Percentiles rank a stretch among this genome's conserved stretches.
phyloP scores from a whole-genome alignment of 2,888 invertebrate species.

The Nephrotoma flavescens region DNA sequence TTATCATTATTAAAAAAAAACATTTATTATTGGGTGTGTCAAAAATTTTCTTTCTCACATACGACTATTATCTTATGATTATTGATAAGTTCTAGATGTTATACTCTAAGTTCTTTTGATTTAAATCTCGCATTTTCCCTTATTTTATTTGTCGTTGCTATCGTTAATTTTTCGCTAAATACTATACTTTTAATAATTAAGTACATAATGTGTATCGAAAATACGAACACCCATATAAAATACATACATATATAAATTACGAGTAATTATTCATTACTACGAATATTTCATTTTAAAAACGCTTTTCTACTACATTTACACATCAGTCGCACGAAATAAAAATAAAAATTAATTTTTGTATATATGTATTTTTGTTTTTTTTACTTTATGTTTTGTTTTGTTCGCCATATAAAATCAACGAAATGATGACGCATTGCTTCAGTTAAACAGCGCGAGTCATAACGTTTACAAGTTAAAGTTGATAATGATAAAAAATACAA shows the following conservation, averaged over 20 bases:
- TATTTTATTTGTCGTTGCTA: background rate
- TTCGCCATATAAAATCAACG: background rate
- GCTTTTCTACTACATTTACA: background rate
- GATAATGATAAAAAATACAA: background rate
- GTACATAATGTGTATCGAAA: background rate
- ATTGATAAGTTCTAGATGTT: no score
- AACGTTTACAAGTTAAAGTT: background rate
- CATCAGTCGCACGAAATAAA: background rate
- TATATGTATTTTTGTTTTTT: background rate
- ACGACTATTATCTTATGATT: no score
- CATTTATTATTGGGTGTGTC: background rate
- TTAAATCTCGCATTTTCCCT: no score
- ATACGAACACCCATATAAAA: background rate
- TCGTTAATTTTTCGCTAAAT: background rate
- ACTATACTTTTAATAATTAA: background rate
- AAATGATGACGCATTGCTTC: slow-evolving; percentile 2
- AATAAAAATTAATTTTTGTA: background rate
- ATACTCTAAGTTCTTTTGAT: no score
- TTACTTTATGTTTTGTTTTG: background rate
- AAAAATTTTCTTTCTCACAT: background rate
- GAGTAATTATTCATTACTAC: background rate
- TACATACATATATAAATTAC: background rate
- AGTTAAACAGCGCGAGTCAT: background rate
- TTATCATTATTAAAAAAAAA: no score
- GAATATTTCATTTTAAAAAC: background rate